Base-by-base conservation (phyloP, 2,113 vertebrate genomes). In the Pseudonaja textilis region DNA sequence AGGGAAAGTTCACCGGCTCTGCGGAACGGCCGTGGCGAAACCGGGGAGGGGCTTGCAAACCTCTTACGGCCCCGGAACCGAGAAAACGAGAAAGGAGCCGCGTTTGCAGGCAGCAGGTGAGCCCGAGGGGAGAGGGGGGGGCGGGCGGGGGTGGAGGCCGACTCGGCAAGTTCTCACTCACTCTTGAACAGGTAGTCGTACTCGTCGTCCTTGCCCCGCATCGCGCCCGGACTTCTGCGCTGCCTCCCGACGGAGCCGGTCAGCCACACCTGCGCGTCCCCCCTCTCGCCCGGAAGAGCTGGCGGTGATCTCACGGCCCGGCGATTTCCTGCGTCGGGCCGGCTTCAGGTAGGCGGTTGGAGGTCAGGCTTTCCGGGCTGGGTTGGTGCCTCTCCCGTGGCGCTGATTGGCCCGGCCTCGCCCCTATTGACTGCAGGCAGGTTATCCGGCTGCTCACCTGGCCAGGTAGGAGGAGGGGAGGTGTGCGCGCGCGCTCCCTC, bases 111-210 rank as follows among this genome's bases (percentile, higher is more conserved):
- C 7, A 39, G n/a, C 20, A 34, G n/a, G 52, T 18, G 4, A 26
- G 4, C 3, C 9, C 7, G 2, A 5, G 6, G 18, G 54, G 52
- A 1, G 29, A 14, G 14, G 26, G 23, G 26, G 85, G 7, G 10
- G 18, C 64, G 8, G 10, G 22, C 25, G 10, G 4, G 1, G 0
- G 3, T 10, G 11, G 50, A 5, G 20, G 59, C 7, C 1, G 7
- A 34, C 12, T 34, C 5, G 2, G 64, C 64, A 12, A 2, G 64
- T 16, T 2, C 64, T 34, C 64, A 96, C 98, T 97, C 93, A 98
- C 98, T 98, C 98, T 99, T 98, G 93, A 98, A 98, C n/a, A 99
- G 98, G 91, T 98, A 99, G 91, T 98, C 98, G 47, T 98, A 98
- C 39, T 98, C 98, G 90, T 99, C 98, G 0, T 98, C 98, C 96